Conservation (phyloP, 2,113 vertebrate genomes). For the Gorilla gorilla region DNA sequence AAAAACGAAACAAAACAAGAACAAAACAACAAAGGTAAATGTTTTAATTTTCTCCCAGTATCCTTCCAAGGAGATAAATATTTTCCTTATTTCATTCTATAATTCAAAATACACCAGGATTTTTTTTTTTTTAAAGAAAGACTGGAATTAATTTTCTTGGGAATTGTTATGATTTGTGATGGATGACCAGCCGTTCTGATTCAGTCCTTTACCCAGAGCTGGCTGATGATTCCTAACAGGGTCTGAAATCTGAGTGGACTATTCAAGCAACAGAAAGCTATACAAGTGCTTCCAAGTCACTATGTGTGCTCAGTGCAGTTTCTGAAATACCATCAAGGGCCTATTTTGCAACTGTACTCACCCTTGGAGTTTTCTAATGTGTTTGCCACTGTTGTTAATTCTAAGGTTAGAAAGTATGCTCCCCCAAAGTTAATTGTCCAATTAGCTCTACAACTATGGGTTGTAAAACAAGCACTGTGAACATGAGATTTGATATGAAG, state of each 20-base stretch:
- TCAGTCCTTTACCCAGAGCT: not conserved
- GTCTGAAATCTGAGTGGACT: not conserved
- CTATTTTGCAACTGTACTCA: not conserved
- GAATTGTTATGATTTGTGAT: not conserved
- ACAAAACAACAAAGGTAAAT: too few species aligned
- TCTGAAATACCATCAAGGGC: slow-evolving; percentile 7
- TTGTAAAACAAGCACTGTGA: not conserved
- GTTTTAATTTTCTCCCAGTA: not conserved
- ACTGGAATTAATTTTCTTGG: not conserved
- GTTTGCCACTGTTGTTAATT: not conserved
- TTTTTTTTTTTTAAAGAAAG: slow-evolving; percentile 2
- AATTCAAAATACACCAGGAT: not conserved
- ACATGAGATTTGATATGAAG: too few species aligned
- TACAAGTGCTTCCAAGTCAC: not conserved
- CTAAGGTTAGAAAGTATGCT: slow-evolving; percentile 33
- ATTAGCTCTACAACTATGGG: not conserved
- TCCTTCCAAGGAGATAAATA: not conserved
- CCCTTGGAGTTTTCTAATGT: not conserved
- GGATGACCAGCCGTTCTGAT: not conserved
- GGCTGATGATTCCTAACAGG: not conserved
- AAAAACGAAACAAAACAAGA: too few species aligned
- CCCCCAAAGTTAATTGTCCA: slow-evolving; percentile 29
- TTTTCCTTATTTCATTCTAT: not conserved
- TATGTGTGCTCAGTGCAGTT: not conserved
- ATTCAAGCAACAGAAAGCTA: not conserved